Percentiles rank a stretch among this genome's conserved stretches.
Evolutionary conservation across 2,113 vertebrate species (phyloP).

Genomic region (Trogon surrucura): DNA sequence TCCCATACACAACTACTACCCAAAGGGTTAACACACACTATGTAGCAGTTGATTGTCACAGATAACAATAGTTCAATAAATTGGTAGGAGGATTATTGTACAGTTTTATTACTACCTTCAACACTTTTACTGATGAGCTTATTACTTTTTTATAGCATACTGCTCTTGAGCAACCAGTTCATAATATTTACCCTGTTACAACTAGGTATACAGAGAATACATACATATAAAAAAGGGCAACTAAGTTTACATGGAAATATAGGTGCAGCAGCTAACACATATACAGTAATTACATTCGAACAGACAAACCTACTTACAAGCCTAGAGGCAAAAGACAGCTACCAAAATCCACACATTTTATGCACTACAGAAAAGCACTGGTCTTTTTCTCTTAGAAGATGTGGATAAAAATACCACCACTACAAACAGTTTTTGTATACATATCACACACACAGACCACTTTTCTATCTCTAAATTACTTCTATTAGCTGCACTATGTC

Average conservation of each 20-base stretch:
- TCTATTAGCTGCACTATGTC: conserved; percentile 9
- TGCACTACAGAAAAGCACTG: not conserved
- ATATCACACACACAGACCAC: not conserved
- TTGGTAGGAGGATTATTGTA: conserved; percentile 18
- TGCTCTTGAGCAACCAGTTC: conserved; percentile 55
- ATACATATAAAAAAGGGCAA: not conserved
- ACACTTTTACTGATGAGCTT: conserved; percentile 56
- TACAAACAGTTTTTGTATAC: conserved; percentile 7
- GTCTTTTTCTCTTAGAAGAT: not conserved
- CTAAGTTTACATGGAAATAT: conserved; percentile 14
- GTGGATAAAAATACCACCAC: conserved; percentile 37
- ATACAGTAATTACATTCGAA: not conserved
- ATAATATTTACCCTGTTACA: conserved; percentile 54
- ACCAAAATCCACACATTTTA: not conserved
- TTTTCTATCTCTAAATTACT: conserved; percentile 19
- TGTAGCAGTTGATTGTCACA: not conserved
- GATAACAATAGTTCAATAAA: conserved; percentile 36
- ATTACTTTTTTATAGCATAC: conserved; percentile 39
- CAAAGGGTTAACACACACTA: not conserved
- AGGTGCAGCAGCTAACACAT: not conserved
- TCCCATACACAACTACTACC: not conserved
- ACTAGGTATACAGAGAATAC: conserved; percentile 10
- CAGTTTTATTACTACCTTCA: conserved; percentile 42
- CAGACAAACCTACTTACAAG: not conserved
- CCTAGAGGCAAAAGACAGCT: conserved; percentile 10